Evolutionary conservation across 2,888 invertebrate species (phyloP), one percentile per base, ranked within the genome.

Genomic region (Amphiduros pacificus): DNA sequence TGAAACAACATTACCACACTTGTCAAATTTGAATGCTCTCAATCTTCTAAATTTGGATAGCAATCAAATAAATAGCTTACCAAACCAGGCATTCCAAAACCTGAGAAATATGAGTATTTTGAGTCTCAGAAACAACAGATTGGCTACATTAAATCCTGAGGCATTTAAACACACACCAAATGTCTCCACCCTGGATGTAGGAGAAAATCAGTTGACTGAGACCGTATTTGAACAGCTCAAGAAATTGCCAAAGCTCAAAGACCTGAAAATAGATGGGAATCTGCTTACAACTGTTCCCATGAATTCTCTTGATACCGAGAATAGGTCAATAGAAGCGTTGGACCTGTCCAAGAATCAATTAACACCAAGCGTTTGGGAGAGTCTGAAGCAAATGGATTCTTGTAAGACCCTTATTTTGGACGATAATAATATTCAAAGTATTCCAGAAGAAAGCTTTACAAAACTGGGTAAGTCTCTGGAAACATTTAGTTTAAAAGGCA

Each of bases 131-230:
- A 57, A 54, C 14, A 65, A 63, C 32, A 20, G 27, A 22, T 29
- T 65, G 29, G 22, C 29, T 11, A 31, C 20, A 0, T 40, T 65
- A 20, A 32, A 56, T 32, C 28, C 28, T 4, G 49, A 26, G 17
- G 62, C 51, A 14, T 26, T 53, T 6, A 26, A n/a, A 3, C 24
- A 44, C 20, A 24, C 55, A 11, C 59, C 60, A 5, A 62, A 62
- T 36, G 32, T 65, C 26, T 60, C 62, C 6, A n/a, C 29, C 9
- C 26, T 65, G 22, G 65, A 65, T 32, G 11, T 62, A 6, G 65
- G 65, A 14, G 44, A 62, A 24, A 65, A 65, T 32, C 3, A 9
- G 11, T 24, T 65, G 5, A 9, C 31, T n/a, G 14, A 28, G 6
- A 29, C 14, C 27, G 55, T 55, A 24, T 58, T 64, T 29, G 20